These are phyloP conservation scores for Okamejei kenojei DNA, from an alignment of 2,797 vertebrate species.

Conservation along the genomic window DNA sequence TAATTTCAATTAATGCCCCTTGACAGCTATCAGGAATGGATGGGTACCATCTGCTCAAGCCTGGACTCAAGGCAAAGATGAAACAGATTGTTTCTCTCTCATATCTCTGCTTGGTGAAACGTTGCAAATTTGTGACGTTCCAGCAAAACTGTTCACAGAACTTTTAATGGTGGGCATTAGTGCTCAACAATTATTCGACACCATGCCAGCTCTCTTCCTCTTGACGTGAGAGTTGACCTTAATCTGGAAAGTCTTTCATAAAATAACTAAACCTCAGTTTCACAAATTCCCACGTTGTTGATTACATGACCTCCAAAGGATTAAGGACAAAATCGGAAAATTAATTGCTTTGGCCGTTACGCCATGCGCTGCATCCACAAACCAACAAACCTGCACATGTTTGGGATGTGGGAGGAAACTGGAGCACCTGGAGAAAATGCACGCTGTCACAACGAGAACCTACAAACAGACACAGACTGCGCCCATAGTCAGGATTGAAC, in stretches of 20 bases:
- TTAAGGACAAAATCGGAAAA: background rate
- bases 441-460: too few relatives aligned
- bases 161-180: background rate
- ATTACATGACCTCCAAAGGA: background rate
- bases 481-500: too few relatives aligned
- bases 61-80: background rate
- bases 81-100: background rate
- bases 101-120: background rate
- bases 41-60: background rate
- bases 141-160: background rate
- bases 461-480: too few relatives aligned
- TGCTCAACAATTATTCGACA: background rate
- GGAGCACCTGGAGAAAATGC: too few relatives aligned
- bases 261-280: background rate
- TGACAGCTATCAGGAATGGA: background rate
- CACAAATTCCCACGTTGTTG: background rate
- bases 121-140: background rate
- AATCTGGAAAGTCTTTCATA: background rate
- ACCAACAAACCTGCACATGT: too few relatives aligned
- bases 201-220: background rate
- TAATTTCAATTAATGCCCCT: slow-evolving; percentile 14
- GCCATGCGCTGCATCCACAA: background rate
- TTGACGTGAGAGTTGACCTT: background rate
- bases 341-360: background rate
- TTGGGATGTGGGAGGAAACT: too few relatives aligned